These are phyloP conservation scores for Lordiphosa clarofinis DNA, from an alignment of 1,140 invertebrate species.

Conservation along the genomic window DNA sequence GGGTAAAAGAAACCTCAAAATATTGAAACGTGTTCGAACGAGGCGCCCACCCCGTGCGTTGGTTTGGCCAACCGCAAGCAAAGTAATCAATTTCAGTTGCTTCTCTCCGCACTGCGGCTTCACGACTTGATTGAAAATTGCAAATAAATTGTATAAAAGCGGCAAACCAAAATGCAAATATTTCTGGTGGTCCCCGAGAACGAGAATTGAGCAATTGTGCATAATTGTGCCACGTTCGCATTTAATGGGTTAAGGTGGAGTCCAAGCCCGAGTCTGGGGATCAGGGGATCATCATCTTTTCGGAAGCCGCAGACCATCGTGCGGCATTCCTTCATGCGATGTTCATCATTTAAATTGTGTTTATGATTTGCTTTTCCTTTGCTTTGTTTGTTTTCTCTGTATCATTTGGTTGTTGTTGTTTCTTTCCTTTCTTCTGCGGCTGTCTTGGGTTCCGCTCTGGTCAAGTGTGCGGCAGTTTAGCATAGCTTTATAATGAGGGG, in stretches of 20 bases:
- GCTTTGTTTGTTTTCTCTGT: too few relatives aligned
- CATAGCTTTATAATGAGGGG: constrained; percentile 40
- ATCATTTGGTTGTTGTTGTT: not conserved
- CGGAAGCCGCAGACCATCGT: constrained; percentile 33
- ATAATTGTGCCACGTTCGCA: constrained; percentile 74
- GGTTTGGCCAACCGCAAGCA: constrained; percentile 36
- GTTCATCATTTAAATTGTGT: constrained; percentile 14
- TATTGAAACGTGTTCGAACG: constrained; percentile 70
- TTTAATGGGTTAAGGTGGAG: constrained; percentile 68
- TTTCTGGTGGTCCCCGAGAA: constrained; percentile 36
- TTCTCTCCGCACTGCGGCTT: constrained; percentile 10
- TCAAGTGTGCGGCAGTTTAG: constrained; percentile 36
- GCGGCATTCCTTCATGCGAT: constrained; percentile 24
- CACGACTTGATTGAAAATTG: constrained; percentile 77
- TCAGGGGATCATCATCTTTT: constrained; percentile 23
- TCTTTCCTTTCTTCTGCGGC: not conserved
- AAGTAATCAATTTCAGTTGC: constrained; percentile 59
- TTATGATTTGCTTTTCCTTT: not conserved
- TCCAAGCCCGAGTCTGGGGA: not conserved
- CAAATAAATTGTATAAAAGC: constrained; percentile 76
- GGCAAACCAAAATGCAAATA: constrained; percentile 63
- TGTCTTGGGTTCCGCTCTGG: constrained; percentile 16
- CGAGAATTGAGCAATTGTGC: constrained; percentile 70
- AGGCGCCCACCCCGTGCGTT: constrained; percentile 25
- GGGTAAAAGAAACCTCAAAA: constrained; percentile 50